Percentiles rank a stretch among this genome's conserved stretches.
phyloP scores from a whole-genome alignment of 2,113 vertebrate species.

The Antechinus flavipes region DNA sequence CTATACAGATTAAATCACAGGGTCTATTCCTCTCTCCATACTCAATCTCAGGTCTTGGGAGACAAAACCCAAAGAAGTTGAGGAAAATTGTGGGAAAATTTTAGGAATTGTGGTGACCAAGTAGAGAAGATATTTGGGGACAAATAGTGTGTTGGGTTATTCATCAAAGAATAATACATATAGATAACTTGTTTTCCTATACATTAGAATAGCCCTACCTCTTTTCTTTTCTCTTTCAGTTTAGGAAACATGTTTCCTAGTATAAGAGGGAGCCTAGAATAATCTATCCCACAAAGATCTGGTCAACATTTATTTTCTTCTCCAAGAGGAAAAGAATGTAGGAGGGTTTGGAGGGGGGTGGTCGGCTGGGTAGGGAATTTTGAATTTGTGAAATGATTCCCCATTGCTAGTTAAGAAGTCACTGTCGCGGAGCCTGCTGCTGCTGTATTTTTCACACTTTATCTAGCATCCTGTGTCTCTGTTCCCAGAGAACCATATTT shows the following conservation, averaged over 20 bases:
- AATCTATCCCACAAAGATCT: not conserved
- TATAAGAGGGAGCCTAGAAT: not conserved
- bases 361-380: not conserved
- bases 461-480: conserved; percentile 70
- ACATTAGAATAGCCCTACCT: not conserved
- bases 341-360: not conserved
- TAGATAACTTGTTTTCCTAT: not conserved
- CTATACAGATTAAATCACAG: not conserved
- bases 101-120: conserved; percentile 12
- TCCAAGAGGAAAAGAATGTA: conserved; percentile 29
- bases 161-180: not conserved
- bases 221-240: conserved; percentile 37
- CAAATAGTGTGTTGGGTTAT: not conserved
- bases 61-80: conserved; percentile 45
- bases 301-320: conserved; percentile 39
- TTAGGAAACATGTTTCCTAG: conserved; percentile 17
- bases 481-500: conserved; percentile 79
- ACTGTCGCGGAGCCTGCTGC: conserved; percentile 64
- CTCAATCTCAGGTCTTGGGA: conserved; percentile 55
- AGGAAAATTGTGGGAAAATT: conserved; percentile 52
- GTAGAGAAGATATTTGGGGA: not conserved
- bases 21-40: not conserved
- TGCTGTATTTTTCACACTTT: conserved; percentile 73
- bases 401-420: conserved; percentile 68
- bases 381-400: conserved; percentile 61